Conservation (phyloP, 2,113 vertebrate genomes). For the Epinephelus cyanopodus region DNA sequence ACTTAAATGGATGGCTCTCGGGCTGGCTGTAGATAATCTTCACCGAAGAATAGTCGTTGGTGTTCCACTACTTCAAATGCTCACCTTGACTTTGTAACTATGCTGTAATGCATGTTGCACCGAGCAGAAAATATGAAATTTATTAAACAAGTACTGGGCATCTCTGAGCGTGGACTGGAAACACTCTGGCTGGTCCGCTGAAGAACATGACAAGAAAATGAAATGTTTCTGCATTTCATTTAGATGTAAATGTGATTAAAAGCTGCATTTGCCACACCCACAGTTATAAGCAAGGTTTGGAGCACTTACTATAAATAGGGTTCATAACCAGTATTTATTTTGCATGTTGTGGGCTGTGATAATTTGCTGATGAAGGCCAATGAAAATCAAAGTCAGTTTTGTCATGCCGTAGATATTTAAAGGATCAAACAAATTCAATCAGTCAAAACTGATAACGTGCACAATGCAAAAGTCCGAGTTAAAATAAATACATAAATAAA, state of each 20-base stretch:
- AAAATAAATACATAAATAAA: too few species aligned
- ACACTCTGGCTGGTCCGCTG: neutral
- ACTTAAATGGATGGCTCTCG: conserved; percentile 77
- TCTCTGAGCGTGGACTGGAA: conserved; percentile 6
- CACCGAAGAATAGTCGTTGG: conserved; percentile 56
- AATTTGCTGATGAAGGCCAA: neutral
- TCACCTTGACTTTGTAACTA: conserved; percentile 60
- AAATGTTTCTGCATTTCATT: conserved; percentile 2
- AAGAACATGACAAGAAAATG: conserved; percentile 18
- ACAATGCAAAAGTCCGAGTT: too few species aligned
- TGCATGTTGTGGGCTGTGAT: neutral
- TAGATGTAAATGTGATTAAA: conserved; percentile 17
- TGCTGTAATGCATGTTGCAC: conserved; percentile 26
- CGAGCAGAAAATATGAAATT: conserved; percentile 33
- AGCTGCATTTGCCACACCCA: neutral
- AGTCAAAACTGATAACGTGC: neutral
- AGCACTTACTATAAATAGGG: neutral
- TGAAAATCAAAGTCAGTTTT: neutral
- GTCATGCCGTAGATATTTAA: neutral
- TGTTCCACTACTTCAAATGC: conserved; percentile 53
- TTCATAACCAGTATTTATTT: neutral
- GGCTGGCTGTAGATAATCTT: conserved; percentile 68
- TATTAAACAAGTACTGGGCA: conserved; percentile 25
- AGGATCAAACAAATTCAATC: neutral
- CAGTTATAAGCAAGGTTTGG: neutral